Evolutionary conservation across 2,797 vertebrate species (phyloP).

Genomic region (Sebastes elongatus): DNA sequence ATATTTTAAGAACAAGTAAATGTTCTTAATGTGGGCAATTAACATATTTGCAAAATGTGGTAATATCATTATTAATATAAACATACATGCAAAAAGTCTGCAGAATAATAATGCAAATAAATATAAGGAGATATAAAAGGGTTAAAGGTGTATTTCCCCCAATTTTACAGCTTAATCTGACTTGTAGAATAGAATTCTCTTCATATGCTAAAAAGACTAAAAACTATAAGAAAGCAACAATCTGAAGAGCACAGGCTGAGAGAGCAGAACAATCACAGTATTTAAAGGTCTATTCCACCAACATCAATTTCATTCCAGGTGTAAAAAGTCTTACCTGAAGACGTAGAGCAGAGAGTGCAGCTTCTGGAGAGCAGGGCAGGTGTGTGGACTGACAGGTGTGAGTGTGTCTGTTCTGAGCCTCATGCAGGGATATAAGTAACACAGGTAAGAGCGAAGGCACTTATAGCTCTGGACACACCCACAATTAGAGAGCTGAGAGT

Average conservation of each 20-base stretch:
- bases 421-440: slow-evolving; percentile 70
- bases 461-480: slow-evolving; percentile 75
- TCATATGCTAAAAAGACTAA: background rate
- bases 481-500: slow-evolving; percentile 55
- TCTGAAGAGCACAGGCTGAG: background rate
- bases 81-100: background rate
- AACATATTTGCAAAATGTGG: background rate
- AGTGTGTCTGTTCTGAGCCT: slow-evolving; percentile 46
- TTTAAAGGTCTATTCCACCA: slow-evolving; percentile 22
- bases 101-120: background rate
- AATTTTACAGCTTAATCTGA: background rate
- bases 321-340: slow-evolving; percentile 76
- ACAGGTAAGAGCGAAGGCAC: slow-evolving; percentile 70
- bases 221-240: background rate
- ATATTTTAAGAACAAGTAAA: background rate
- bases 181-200: background rate
- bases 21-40: background rate
- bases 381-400: slow-evolving; percentile 69
- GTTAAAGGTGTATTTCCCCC: background rate
- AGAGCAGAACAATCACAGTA: background rate
- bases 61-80: background rate
- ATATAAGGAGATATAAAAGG: background rate
- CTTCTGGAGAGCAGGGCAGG: slow-evolving; percentile 46
- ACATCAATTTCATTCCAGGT: background rate
- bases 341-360: slow-evolving; percentile 17